Percentiles rank a stretch among this genome's conserved stretches.
Evolutionary conservation across 2,113 vertebrate species (phyloP).

Genomic region (Hyperopisus bebe): DNA sequence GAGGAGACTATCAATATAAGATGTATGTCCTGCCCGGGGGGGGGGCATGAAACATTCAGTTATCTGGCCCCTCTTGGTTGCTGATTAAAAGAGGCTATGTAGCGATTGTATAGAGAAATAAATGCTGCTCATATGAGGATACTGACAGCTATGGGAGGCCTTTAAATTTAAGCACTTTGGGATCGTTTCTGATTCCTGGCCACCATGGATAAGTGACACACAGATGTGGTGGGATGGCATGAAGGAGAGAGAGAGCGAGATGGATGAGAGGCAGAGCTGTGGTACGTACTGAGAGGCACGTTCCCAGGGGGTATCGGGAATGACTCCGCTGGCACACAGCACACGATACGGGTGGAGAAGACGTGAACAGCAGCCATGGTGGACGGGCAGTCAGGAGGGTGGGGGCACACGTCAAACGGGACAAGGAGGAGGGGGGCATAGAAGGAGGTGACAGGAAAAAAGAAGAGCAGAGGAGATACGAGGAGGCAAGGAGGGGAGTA

Average conservation of each 20-base stretch:
- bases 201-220: background rate
- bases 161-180: background rate
- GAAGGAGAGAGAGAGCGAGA: background rate
- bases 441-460: background rate
- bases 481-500: conserved; percentile 1
- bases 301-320: conserved; percentile 64
- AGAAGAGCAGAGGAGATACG: background rate
- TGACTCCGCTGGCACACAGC: conserved; percentile 67
- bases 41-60: background rate
- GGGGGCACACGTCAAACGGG: no score
- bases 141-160: background rate
- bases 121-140: background rate
- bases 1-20: background rate
- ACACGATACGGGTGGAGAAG: conserved; percentile 51
- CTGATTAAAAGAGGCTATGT: background rate
- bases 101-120: background rate
- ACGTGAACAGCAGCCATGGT: conserved; percentile 53
- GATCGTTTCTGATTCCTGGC: background rate
- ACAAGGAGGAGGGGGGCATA: background rate
- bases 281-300: conserved; percentile 73
- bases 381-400: background rate
- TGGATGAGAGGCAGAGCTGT: conserved; percentile 29
- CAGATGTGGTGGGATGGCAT: background rate
- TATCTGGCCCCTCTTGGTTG: no score
- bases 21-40: background rate